These are phyloP conservation scores for Heliconius hewitsoni DNA, from an alignment of 1,140 invertebrate species.

Conservation along the genomic window DNA sequence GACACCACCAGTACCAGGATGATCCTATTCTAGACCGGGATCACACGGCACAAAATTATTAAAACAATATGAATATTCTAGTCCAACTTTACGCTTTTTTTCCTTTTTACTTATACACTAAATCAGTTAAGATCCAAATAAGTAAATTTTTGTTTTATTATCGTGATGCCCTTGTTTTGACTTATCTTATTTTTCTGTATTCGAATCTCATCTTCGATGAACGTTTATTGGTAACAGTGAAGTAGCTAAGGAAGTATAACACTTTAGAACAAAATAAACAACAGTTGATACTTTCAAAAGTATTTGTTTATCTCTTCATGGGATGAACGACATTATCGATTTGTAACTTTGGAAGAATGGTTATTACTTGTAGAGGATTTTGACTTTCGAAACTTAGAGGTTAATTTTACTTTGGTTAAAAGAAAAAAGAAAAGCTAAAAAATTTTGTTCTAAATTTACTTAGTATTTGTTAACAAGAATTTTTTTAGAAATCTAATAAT, in stretches of 20 bases:
- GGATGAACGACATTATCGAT: not conserved
- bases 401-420: not conserved
- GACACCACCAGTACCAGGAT: too few species aligned
- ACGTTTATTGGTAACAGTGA: not conserved
- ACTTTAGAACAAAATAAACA: conserved; percentile 13
- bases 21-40: too few species aligned
- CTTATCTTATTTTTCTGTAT: not conserved
- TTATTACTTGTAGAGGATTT: not conserved
- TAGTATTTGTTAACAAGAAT: too few species aligned
- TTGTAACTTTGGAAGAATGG: not conserved
- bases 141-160: too few species aligned
- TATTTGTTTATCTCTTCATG: not conserved
- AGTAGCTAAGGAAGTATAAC: not conserved
- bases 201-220: not conserved
- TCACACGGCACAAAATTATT: too few species aligned
- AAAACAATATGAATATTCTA: too few species aligned
- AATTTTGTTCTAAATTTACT: too few species aligned
- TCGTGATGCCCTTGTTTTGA: not conserved
- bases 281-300: conserved; percentile 8
- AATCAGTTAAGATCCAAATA: too few species aligned
- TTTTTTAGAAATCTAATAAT: too few species aligned
- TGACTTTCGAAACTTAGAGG: not conserved
- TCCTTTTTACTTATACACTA: too few species aligned
- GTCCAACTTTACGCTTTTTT: too few species aligned
- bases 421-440: too few species aligned